Percentiles rank a stretch among this genome's conserved stretches.
Evolutionary conservation across 2,888 invertebrate species (phyloP).

Genomic region (Exephanes ischioxanthus): DNA sequence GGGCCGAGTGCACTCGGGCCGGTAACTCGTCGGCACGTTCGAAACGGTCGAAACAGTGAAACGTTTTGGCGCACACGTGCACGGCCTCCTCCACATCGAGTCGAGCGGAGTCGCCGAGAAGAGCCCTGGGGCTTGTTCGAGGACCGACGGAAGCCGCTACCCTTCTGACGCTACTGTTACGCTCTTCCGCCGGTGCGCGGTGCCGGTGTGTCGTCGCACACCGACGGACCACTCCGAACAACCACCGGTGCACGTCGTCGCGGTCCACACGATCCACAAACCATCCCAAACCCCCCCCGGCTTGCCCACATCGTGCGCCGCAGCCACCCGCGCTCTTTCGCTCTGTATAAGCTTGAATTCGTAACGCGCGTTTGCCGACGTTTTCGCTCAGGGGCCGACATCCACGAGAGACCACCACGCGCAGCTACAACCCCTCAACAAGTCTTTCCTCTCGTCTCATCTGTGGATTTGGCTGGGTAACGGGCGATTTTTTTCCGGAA

Average conservation of each 20-base stretch:
- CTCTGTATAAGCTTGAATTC: conserved; percentile 69
- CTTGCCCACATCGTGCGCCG: conserved; percentile 9
- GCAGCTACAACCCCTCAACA: conserved; percentile 20
- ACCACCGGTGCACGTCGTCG: conserved; percentile 43
- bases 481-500: background rate
- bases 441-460: conserved; percentile 10
- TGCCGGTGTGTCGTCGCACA: background rate
- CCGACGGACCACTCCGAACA: conserved; percentile 20
- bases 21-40: conserved; percentile 48
- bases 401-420: conserved; percentile 23
- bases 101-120: conserved; percentile 24
- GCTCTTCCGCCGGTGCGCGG: conserved; percentile 1
- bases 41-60: conserved; percentile 56
- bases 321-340: conserved; percentile 56
- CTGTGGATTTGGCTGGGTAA: conserved; percentile 28
- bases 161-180: conserved; percentile 20
- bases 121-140: conserved; percentile 44
- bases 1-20: background rate
- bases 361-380: conserved; percentile 66
- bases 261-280: conserved; percentile 52
- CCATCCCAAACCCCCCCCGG: conserved; percentile 7
- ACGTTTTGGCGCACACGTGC: conserved; percentile 24
- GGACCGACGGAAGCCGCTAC: conserved; percentile 21
- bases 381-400: conserved; percentile 43
- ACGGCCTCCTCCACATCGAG: background rate